Conservation (phyloP, 2,113 vertebrate species). For the Alethe castanea region DNA sequence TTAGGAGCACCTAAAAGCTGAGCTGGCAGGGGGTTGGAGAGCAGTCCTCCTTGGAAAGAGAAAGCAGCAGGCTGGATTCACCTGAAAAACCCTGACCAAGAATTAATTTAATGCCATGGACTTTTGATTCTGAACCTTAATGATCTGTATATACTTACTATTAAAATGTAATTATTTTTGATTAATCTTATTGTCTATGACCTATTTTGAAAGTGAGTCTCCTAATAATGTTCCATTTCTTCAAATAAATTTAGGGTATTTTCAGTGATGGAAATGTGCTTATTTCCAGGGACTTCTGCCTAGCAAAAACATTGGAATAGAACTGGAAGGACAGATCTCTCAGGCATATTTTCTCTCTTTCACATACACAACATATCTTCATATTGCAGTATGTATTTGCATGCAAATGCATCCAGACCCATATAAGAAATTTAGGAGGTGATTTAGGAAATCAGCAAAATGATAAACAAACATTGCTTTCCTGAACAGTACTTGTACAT, state of each 20-base stretch:
- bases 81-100: background rate
- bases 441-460: background rate
- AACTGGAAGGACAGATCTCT: background rate
- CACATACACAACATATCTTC: background rate
- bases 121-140: background rate
- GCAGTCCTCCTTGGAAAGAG: background rate
- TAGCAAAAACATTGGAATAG: background rate
- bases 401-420: background rate
- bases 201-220: background rate
- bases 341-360: background rate
- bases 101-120: background rate
- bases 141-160: background rate
- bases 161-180: background rate
- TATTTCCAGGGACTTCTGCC: background rate
- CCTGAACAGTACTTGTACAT: background rate
- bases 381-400: background rate
- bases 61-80: background rate
- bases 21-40: background rate
- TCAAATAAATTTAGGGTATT: background rate
- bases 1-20: background rate
- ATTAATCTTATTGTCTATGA: background rate
- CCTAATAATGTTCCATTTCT: background rate
- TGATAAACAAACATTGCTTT: background rate
- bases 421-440: background rate
- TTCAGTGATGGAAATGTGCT: background rate